Percentiles rank a stretch among this genome's conserved stretches.
Evolutionary conservation across 1,140 invertebrate genomes (phyloP).

Genomic region (Octopus bimaculoides): DNA sequence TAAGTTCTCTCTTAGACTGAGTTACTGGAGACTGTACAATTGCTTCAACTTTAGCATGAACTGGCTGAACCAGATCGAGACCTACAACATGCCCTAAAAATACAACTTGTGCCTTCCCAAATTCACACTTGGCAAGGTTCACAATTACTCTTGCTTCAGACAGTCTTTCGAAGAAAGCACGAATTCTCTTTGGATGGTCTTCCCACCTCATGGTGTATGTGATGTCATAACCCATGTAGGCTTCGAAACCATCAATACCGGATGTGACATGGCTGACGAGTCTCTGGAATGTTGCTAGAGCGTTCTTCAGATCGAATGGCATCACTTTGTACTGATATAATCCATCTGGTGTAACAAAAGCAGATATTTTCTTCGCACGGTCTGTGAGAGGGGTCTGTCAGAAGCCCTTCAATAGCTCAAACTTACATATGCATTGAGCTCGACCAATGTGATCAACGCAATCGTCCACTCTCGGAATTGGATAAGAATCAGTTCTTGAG

Average conservation of each 20-base stretch:
- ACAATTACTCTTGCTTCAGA: constrained; percentile 15
- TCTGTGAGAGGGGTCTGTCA: not conserved
- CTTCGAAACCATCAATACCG: not conserved
- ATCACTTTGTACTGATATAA: not conserved
- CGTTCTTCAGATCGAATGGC: not conserved
- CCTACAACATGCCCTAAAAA: constrained; percentile 28
- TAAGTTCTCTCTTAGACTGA: constrained; percentile 33
- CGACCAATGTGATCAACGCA: constrained; percentile 27
- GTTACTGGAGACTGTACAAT: constrained; percentile 30
- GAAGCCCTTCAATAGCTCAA: not conserved
- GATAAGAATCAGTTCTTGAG: constrained; percentile 23
- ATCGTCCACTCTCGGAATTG: constrained; percentile 22
- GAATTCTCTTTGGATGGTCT: not conserved
- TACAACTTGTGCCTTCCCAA: constrained; percentile 18
- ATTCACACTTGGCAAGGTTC: constrained; percentile 24
- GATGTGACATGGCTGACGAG: not conserved
- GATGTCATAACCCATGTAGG: not conserved
- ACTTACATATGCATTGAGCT: not conserved
- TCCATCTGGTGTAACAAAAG: not conserved
- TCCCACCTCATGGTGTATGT: not conserved
- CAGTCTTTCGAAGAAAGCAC: constrained; percentile 3
- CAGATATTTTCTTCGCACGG: not conserved
- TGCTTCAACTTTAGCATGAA: constrained; percentile 25
- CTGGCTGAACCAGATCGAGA: constrained; percentile 21
- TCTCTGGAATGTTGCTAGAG: not conserved